Base-by-base conservation (phyloP, 2,113 vertebrate genomes). In the Menura novaehollandiae region DNA sequence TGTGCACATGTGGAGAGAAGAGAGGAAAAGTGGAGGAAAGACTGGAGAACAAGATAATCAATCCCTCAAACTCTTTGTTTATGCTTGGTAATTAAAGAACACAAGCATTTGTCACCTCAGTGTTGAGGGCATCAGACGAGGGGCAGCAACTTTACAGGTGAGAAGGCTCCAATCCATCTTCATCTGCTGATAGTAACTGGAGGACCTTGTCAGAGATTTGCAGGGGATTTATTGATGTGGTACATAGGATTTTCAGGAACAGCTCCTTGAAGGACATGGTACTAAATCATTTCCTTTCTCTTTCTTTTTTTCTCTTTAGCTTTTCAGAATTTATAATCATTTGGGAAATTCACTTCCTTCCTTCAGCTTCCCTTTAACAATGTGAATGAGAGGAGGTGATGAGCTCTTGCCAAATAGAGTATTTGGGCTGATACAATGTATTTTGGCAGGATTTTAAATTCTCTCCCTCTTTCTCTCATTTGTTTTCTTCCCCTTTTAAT, bases 241-340 rank as follows among this genome's bases (percentile, higher is more conserved):
- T 96, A 83, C 90, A 32, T 59, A 89, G 95, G 94, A 98, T 98
- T 97, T 98, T 97, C 97, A 97, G 97, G 95, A 97, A 89, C 47
- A 85, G 89, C 89, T 97, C 96, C 97, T 97, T 97, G 97, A 97
- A 98, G 96, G 94, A 95, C 73, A 46, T 83, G 76, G 83, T 81
- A 85, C 93, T 95, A 93, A 97, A 97, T 97, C 85, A 97, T 77
- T 68, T 58, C 47, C 43, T 49, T 80, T 88, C 68, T 64, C 24
- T 62, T 53, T 58, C 20, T 69, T 81, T 53, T 19, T 69, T 74
- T 68, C 46, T 58, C 91, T 95, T 63, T 71, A 94, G 92, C 80
- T 91, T 86, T 87, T 86, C 85, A 86, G 85, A 95, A 95, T 95
- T 90, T 97, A 82, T 93, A 84, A 76, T 95, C 83, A 68, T 68